Evolutionary conservation across 1,140 invertebrate genomes (phyloP).

Genomic region (Aphelinus certus): DNA sequence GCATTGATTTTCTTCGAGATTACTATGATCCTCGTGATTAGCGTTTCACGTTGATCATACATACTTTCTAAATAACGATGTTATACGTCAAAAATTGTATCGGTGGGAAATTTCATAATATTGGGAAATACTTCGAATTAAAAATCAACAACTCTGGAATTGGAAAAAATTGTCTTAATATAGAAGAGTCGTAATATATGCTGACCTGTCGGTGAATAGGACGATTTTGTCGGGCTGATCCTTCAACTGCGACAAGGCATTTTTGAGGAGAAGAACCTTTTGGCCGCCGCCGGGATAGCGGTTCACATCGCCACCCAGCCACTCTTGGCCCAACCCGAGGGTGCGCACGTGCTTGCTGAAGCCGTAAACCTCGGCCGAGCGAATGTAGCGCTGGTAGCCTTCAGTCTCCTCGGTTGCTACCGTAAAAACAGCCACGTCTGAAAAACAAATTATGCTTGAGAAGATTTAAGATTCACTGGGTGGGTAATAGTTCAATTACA

Average conservation of each 20-base stretch:
- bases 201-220: constrained; percentile 91
- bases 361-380: constrained; percentile 80
- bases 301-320: constrained; percentile 89
- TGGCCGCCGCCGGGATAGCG: constrained; percentile 85
- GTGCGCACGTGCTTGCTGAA: constrained; percentile 79
- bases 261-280: constrained; percentile 88
- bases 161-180: too few relatives aligned
- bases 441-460: too few relatives aligned
- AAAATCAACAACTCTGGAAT: too few relatives aligned
- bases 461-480: too few relatives aligned
- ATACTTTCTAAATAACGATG: too few relatives aligned
- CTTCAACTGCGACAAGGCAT: constrained; percentile 76
- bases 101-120: too few relatives aligned
- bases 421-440: constrained; percentile 78
- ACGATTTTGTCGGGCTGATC: constrained; percentile 78
- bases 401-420: constrained; percentile 94
- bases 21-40: too few relatives aligned
- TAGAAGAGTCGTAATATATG: not conserved
- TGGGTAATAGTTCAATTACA: too few relatives aligned
- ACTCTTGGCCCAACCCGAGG: constrained; percentile 83
- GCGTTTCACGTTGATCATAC: too few relatives aligned
- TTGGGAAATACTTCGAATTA: too few relatives aligned
- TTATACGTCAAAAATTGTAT: too few relatives aligned
- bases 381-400: constrained; percentile 84
- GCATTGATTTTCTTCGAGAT: too few relatives aligned